Evolutionary conservation across 2,888 invertebrate species (phyloP), one percentile per base, ranked within the genome.

Genomic region (Hirtodrosophila alboralis): DNA sequence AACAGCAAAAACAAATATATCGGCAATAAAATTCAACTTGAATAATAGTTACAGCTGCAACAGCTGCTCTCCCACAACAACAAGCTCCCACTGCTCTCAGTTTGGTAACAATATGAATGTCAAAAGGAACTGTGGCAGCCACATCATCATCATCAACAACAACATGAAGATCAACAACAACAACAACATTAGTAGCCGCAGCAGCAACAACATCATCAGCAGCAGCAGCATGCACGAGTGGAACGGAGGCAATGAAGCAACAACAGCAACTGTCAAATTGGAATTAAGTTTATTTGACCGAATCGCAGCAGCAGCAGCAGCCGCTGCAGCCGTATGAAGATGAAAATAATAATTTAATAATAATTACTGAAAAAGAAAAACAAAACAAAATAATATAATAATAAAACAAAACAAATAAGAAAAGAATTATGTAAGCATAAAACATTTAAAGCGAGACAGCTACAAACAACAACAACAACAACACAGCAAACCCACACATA

Each of bases 381-480:
- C 18, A 18, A 18, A 18, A 18, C 18, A 43, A 43, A 38, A n/a
- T n/a, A n/a, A n/a, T n/a, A n/a, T n/a, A n/a, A n/a, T n/a, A n/a
- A n/a, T n/a, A n/a, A 38, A 33, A 67, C 59, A 27, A 27, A 69
- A 58, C 51, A 71, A 70, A 69, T 47, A 59, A 47, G 13, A 44
- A 73, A 74, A 54, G 43, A 75, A 67, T 73, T 80, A 78, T 81
- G 81, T 84, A 84, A 81, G 78, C 84, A 78, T 80, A 75, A n/a
- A 76, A 74, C 81, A 78, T 81, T 84, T 74, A 81, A 78, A 78
- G 83, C 79, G 76, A 76, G 74, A 81, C 57, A 81, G 84, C 84
- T 76, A 79, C 70, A 71, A 78, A 78, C 76, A 83, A 74, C 80
- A 78, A 80, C 75, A 79, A 66, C 74, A 78, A 78, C 76, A 83